Base-by-base conservation (phyloP, 2,797 vertebrate genomes). In the Arrhamphus sclerolepis region DNA sequence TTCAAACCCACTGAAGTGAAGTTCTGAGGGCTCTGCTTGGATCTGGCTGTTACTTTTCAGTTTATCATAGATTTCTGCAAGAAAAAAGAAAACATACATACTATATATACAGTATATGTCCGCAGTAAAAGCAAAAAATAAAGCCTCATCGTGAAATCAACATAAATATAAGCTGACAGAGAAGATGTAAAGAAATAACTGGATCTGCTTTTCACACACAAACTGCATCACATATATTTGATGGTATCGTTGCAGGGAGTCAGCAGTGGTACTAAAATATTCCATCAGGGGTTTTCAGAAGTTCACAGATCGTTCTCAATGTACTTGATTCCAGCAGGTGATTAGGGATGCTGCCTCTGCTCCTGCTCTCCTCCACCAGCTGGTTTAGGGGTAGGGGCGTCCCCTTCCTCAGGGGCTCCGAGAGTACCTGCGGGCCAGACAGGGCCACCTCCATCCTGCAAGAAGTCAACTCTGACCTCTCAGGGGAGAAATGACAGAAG, bases 1-100 rank as follows among this genome's bases (percentile, higher is more conserved):
- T 84, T 95, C 82, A 81, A 96, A 97, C 7, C 96, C 95, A 79
- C 93, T 95, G 78, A 95, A 99, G 88, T 98, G 96, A 54, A 99
- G 78, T 57, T 93, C 91, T 7, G 93, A 75, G 3, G 97, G 97
- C 61, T 94, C 93, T 28, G 93, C 94, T 70, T 94, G 83, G 58
- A 97, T 74, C 62, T 92, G 60, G 34, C 72, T 80, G 78, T 94
- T 97, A 57, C 79, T 89, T 78, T 92, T 86, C 67, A 88, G 62
- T 60, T 91, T 93, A 79, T 77, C 72, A 85, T 89, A 96, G 74
- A 92, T 80, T 80, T 94, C 97, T 98, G 29, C 1, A 74, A 78
- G 26, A 53, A 8, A 18, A 8, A 60, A 57, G 8, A 20, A 17
- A 11, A 46, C 16, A 24, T 26, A 2, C 24, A 26, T 2, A 26